These are phyloP conservation scores for Ambastaia sidthimunki DNA, from an alignment of 2,797 vertebrate genomes.

Conservation along the genomic window DNA sequence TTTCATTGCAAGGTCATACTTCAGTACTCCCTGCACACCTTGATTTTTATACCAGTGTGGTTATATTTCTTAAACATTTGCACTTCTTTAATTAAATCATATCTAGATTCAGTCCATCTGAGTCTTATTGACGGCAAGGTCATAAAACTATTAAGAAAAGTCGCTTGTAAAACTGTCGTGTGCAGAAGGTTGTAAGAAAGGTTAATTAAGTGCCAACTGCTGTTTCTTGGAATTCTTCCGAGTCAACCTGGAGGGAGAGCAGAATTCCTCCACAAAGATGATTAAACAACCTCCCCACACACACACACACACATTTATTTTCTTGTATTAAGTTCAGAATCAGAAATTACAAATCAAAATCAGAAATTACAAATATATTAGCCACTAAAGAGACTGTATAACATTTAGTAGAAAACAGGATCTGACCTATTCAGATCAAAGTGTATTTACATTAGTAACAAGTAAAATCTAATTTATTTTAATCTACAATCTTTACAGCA, in stretches of 20 bases:
- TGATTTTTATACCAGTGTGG: conserved; percentile 65
- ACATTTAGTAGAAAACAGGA: no score
- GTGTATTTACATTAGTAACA: no score
- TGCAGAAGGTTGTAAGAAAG: conserved; percentile 78
- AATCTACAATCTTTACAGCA: no score
- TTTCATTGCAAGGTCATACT: conserved; percentile 71
- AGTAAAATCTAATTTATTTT: no score
- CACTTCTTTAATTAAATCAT: conserved; percentile 83
- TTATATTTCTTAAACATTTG: conserved; percentile 75
- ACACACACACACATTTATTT: no score
- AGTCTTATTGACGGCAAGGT: conserved; percentile 83
- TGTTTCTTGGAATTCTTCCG: conserved; percentile 77
- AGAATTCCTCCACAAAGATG: conserved; percentile 38
- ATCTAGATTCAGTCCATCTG: conserved; percentile 77
- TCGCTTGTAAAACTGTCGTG: conserved; percentile 75
- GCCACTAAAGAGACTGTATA: no score
- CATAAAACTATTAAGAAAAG: conserved; percentile 81
- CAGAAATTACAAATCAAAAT: no score
- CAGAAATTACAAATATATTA: no score
- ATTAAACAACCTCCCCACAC: no score
- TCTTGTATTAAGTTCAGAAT: no score
- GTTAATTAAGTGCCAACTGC: conserved; percentile 83
- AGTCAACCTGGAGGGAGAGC: conserved; percentile 71
- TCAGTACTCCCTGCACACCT: conserved; percentile 60
- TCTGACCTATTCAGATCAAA: no score